These are phyloP conservation scores for Oxystoma pomonae DNA, from an alignment of 2,888 invertebrate species.

Conservation along the genomic window DNA sequence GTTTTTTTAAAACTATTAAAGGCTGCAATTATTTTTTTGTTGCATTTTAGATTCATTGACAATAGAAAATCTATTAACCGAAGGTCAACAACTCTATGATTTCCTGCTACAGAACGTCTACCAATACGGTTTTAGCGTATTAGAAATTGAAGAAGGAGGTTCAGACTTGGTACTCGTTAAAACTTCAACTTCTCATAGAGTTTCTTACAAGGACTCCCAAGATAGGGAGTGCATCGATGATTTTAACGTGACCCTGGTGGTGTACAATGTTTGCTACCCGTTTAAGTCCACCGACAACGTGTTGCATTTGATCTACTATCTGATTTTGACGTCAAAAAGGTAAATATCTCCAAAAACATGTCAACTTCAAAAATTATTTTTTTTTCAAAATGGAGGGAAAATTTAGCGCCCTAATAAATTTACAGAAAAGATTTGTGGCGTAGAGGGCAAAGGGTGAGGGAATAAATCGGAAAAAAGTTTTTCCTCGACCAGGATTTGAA, in stretches of 20 bases:
- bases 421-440: no score
- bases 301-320: constrained; percentile 56
- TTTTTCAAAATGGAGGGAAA: no score
- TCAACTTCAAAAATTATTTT: no score
- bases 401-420: no score
- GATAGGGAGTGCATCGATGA: constrained; percentile 60
- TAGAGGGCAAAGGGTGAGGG: no score
- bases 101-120: constrained; percentile 66
- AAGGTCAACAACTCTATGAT: constrained; percentile 62
- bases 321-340: constrained; percentile 58
- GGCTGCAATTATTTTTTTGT: neutral
- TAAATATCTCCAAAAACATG: no score
- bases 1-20: no score
- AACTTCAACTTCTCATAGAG: constrained; percentile 54
- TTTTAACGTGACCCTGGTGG: constrained; percentile 63
- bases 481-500: no score
- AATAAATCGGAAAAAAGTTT: no score
- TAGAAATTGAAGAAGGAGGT: constrained; percentile 54
- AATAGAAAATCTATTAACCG: constrained; percentile 57
- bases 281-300: constrained; percentile 39
- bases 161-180: constrained; percentile 62
- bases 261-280: constrained; percentile 54
- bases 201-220: constrained; percentile 57
- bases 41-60: constrained; percentile 52
- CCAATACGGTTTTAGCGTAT: constrained; percentile 62